A percentile compares a stretch with the other conserved stretches of the same genome.
These are phyloP conservation scores for Allolobophora icterica DNA, from an alignment of 2,888 invertebrate species.

Conservation along the genomic window DNA sequence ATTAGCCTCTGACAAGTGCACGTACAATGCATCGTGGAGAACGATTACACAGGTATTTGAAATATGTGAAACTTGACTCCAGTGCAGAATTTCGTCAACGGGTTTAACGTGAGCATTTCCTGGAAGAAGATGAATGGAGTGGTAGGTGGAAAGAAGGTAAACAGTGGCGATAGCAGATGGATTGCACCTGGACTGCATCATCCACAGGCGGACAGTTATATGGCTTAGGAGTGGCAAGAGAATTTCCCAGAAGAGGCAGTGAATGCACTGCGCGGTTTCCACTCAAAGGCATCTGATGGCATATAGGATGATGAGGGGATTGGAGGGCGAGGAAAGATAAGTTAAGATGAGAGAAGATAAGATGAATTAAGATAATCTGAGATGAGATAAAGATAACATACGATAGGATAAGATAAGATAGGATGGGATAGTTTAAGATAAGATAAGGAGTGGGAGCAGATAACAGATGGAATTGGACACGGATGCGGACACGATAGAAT, in stretches of 20 bases:
- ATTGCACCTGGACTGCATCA: neutral
- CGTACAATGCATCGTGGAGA: too few species aligned
- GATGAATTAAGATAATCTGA: too few species aligned
- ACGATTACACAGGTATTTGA: too few species aligned
- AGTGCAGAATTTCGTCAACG: neutral
- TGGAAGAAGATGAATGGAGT: neutral
- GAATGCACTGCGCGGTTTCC: neutral
- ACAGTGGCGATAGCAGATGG: neutral
- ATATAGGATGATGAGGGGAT: too few species aligned
- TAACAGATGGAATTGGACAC: neutral
- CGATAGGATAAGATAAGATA: too few species aligned
- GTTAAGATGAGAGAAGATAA: neutral
- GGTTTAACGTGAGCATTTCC: too few species aligned
- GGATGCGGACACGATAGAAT: neutral
- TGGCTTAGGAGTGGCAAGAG: neutral
- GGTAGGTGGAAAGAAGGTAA: neutral
- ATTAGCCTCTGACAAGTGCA: too few species aligned
- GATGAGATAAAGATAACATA: too few species aligned
- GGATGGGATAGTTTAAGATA: too few species aligned
- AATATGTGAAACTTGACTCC: neutral
- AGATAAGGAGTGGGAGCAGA: neutral
- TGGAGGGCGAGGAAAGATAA: neutral
- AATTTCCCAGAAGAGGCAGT: neutral
- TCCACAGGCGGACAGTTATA: neutral
- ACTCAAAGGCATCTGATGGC: neutral